Percentiles rank a stretch among this genome's conserved stretches.
These are phyloP conservation scores for Chrysaora quinquecirrha DNA, from an alignment of 30 jellyfish, hydroid and myxozoan species.

Conservation along the genomic window DNA sequence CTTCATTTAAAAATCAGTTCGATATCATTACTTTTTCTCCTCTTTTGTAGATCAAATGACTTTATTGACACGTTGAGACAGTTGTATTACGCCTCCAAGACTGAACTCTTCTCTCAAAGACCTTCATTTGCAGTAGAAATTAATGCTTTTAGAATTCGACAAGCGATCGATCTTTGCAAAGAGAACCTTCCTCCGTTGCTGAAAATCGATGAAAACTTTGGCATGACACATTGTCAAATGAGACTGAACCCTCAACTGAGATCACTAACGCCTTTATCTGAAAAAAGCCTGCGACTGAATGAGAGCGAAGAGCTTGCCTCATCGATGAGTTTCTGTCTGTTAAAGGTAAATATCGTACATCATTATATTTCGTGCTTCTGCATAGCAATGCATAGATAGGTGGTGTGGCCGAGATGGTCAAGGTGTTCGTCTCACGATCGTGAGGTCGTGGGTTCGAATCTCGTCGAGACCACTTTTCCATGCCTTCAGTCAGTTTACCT, in stretches of 20 bases:
- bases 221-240: constrained; percentile 49
- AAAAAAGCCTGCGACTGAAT: constrained; percentile 15
- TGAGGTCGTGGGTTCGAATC: no score
- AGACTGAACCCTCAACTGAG: constrained; percentile 49
- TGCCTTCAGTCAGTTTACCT: no score
- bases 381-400: no score
- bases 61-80: constrained; percentile 12
- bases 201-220: constrained; percentile 55
- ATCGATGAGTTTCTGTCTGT: constrained; percentile 51
- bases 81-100: constrained; percentile 15
- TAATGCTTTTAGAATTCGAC: constrained; percentile 27
- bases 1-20: no score
- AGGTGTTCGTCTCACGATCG: no score
- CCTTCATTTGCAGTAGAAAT: neutral
- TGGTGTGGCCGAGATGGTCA: no score
- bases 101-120: constrained; percentile 5
- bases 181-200: constrained; percentile 52
- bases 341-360: constrained; percentile 56
- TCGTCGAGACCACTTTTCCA: no score
- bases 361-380: no score
- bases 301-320: constrained; percentile 51
- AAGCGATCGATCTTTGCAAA: constrained; percentile 42
- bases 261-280: constrained; percentile 51
- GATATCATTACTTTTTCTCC: no score
- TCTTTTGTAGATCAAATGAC: constrained; percentile 20